Base-by-base conservation (phyloP, 2,888 invertebrate species). In the Oxycera nigricornis region DNA sequence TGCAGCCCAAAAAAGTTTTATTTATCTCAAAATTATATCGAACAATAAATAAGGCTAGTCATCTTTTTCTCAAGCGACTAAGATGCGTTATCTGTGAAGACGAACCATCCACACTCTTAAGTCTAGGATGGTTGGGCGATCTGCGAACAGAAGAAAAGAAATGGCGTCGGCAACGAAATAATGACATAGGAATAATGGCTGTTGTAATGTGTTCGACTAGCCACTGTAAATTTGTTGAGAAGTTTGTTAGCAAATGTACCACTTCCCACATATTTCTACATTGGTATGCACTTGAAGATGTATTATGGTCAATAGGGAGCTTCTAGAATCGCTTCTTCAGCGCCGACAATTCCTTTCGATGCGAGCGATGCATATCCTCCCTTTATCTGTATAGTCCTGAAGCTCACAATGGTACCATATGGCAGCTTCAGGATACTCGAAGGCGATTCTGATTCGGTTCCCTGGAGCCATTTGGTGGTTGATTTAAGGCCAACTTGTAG, bases 401-500 rank as follows among this genome's bases (percentile, higher is more conserved):
- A 65, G 65, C 59, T 24, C 46, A 50, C 57, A 68, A 55, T 46
- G 67, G 61, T 75, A 46, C 46, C 50, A 20, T n/a, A n/a, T n/a
- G 50, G 70, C 52, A 41, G 50, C 62, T 30, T 20, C 61, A 62
- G 72, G 61, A 55, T 24, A 22, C 6, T 17, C 46, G 22, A 55
- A 50, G 35, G 35, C 26, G 26, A 35, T 9, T 6, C n/a, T 31
- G 41, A 17, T 72, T 72, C 7, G 3, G 22, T 14, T 55, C 24
- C n/a, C n/a, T 14, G 57, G 50, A 61, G 46, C 72, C 57, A 11
- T 28, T 17, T 30, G 26, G 55, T 39, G n/a, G 67, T 17, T 67
- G 73, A 65, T 73, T 65, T 65, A 67, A 52, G 59, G 46, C 74
- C 61, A 70, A 52, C 52, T 70, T 52, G 52, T 65, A 70, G 70